phyloP scores from a whole-genome alignment of 2,888 invertebrate genomes.

The Dastarcus helophoroides region DNA sequence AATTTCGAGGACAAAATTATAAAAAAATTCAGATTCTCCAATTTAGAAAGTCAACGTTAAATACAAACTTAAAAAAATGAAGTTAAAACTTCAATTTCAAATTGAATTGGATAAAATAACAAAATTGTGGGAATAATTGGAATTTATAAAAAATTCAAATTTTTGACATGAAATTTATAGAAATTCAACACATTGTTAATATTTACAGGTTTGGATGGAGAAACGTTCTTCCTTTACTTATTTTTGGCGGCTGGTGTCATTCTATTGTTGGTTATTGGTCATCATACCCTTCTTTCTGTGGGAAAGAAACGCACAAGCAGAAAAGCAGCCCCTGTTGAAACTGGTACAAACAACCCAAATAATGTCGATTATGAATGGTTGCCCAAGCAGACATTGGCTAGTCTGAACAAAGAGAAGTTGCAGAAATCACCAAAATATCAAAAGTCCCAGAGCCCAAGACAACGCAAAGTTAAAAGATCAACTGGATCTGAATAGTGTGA shows the following conservation, averaged over 20 bases:
- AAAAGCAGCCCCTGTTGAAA: slow-evolving; percentile 60
- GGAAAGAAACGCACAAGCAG: slow-evolving; percentile 58
- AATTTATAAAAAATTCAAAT: too few species aligned
- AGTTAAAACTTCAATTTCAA: too few species aligned
- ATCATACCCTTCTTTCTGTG: slow-evolving; percentile 76
- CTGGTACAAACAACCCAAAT: slow-evolving; percentile 77
- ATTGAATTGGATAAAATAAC: too few species aligned
- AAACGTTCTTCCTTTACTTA: slow-evolving; percentile 96
- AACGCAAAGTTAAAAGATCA: slow-evolving; percentile 65
- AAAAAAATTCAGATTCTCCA: too few species aligned
- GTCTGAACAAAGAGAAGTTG: slow-evolving; percentile 42
- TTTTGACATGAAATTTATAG: too few species aligned
- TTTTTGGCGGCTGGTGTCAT: slow-evolving; percentile 86
- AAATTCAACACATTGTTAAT: too few species aligned
- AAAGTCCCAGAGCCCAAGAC: slow-evolving; percentile 51
- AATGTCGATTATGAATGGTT: slow-evolving; percentile 99
- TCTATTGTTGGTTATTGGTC: slow-evolving; percentile 75
- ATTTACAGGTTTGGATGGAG: slow-evolving; percentile 72
- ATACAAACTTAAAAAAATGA: too few species aligned
- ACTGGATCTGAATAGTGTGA: slow-evolving; percentile 50
- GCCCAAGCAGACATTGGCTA: slow-evolving; percentile 79
- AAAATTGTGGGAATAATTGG: too few species aligned
- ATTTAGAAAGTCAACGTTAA: too few species aligned
- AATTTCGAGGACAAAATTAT: too few species aligned
- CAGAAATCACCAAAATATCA: slow-evolving; percentile 10